Evolutionary conservation across 2,888 invertebrate genomes (phyloP), one percentile per base, ranked within the genome.

Genomic region (Mythimna lalbum): DNA sequence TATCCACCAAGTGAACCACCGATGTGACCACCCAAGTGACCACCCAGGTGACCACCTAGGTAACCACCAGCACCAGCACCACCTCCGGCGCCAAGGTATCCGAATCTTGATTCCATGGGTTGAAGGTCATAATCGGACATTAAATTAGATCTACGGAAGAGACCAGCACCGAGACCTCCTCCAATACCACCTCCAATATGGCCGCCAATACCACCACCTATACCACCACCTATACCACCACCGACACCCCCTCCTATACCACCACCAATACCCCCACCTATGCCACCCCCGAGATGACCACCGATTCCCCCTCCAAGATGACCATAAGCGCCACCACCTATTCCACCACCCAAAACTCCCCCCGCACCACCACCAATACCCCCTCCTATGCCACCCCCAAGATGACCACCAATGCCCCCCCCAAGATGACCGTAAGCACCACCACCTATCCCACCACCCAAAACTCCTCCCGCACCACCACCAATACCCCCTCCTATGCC

Each of bases 1-100:
- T 57, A 33, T 19, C 63, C 72, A 0, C 62, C 69, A 5, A 70
- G n/a, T 12, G 59, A 33, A 7, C 56, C 71, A 27, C 63, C 69
- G 3, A 75, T 39, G 19, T 61, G 56, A n/a, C 70, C 72, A 10
- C 69, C 60, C 6, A 65, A 0, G 10, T 60, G 43, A 39, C 63
- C 52, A 14, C 52, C 61, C 2, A 49, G 7, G n/a, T 59, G 52
- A n/a, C 70, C 72, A 10, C 71, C 60, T 2, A 65, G 1, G 10
- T 60, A 53, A 39, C 66, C 52, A 7, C 52, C 61, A 19, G 19
- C 47, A 47, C 59, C 66, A 10, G 56, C 73, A 9, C 64, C 63
- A 27, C 47, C 59, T 5, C 50, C 47, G 1, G 23, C 53, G 17
- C 63, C 63, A 33, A 33, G 17, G 14, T 21, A 4, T 52, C 67